phyloP scores from a whole-genome alignment of 2,113 vertebrate species.

The Rhabdomys dilectus region DNA sequence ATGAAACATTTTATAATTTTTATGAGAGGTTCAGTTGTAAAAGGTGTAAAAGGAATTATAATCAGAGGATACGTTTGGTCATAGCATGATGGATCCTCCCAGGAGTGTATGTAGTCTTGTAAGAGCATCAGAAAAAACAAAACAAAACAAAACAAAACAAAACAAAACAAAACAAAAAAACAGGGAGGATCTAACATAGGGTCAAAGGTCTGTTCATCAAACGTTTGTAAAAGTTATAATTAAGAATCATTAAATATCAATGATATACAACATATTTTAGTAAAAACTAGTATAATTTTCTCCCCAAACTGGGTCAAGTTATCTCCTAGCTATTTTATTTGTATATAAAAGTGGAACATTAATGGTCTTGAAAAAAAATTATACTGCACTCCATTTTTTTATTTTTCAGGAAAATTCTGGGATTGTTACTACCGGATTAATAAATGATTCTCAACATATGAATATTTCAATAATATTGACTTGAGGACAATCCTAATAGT shows the following conservation, averaged over 20 bases:
- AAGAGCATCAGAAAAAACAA: neutral
- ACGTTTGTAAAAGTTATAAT: neutral
- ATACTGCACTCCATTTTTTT: neutral
- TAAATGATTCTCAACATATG: neutral
- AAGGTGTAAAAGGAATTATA: neutral
- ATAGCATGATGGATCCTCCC: neutral
- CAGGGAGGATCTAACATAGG: neutral
- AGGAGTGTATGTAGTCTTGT: neutral
- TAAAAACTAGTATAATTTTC: neutral
- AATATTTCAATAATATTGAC: neutral
- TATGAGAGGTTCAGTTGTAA: neutral
- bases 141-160: too few species aligned
- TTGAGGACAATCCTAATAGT: neutral
- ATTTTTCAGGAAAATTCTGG: neutral
- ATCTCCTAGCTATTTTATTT: neutral
- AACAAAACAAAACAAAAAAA: too few species aligned
- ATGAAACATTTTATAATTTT: neutral
- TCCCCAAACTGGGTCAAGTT: neutral
- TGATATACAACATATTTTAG: neutral
- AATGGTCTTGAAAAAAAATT: neutral
- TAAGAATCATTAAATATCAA: neutral
- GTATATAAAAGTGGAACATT: neutral
- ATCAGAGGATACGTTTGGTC: neutral
- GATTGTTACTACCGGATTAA: neutral
- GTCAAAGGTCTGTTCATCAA: neutral